Conservation (phyloP, 2,797 vertebrate species). For the Orestias chungarensis region DNA sequence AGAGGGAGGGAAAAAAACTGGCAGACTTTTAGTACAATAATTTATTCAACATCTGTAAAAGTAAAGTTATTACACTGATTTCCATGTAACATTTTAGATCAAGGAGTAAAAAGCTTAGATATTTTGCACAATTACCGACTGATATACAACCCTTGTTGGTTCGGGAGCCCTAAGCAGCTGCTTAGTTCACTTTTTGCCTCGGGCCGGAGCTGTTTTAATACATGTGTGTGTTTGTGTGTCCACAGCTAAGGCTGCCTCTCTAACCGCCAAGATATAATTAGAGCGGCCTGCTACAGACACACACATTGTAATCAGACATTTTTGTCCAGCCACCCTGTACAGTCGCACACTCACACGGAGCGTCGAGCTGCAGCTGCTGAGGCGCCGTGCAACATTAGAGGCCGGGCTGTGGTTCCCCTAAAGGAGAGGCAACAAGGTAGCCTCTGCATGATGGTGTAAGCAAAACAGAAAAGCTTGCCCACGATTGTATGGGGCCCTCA, state of each 20-base stretch:
- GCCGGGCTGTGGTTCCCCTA: conserved; percentile 49
- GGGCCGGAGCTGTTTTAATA: conserved; percentile 7
- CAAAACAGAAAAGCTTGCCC: conserved; percentile 19
- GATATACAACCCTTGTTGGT: background rate
- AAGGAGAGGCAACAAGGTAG: conserved; percentile 42
- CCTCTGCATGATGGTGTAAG: conserved; percentile 33
- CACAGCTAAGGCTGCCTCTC: conserved; percentile 7
- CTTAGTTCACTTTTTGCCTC: conserved; percentile 1
- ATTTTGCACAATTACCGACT: background rate
- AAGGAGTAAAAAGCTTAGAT: background rate
- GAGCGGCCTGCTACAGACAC: conserved; percentile 56
- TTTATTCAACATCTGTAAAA: background rate
- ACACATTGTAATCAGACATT: conserved; percentile 63
- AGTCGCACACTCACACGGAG: conserved; percentile 40
- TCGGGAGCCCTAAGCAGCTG: background rate
- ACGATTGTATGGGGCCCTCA: background rate
- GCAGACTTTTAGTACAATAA: background rate
- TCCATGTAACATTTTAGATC: background rate
- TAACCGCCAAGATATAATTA: conserved; percentile 60
- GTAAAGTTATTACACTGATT: background rate
- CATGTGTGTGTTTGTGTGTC: conserved; percentile 16
- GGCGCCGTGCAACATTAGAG: conserved; percentile 61
- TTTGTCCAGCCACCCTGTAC: conserved; percentile 47
- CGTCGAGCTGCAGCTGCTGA: conserved; percentile 69
- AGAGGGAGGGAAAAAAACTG: background rate